These are phyloP conservation scores for Limenitis camilla DNA, from an alignment of 2,888 invertebrate species.

Conservation along the genomic window DNA sequence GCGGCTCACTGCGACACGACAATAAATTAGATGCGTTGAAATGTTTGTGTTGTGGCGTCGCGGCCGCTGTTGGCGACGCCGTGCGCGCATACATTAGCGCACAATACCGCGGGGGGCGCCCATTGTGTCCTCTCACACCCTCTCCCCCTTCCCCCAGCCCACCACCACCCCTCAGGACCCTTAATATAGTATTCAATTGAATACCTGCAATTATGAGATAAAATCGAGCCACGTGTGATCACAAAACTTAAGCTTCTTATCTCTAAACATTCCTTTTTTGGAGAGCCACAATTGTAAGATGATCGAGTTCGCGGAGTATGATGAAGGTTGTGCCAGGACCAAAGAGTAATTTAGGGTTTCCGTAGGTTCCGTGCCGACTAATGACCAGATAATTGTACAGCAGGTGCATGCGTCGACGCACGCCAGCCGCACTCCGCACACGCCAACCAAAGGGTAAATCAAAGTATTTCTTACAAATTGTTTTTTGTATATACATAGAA, in stretches of 20 bases:
- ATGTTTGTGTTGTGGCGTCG: slow-evolving; percentile 67
- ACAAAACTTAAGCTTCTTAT: slow-evolving; percentile 27
- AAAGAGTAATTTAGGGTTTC: slow-evolving; percentile 44
- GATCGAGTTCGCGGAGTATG: slow-evolving; percentile 25
- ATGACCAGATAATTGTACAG: slow-evolving; percentile 60
- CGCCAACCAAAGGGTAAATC: slow-evolving; percentile 37
- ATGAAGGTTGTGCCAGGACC: slow-evolving; percentile 35
- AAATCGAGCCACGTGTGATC: slow-evolving; percentile 48
- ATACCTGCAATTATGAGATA: slow-evolving; percentile 65
- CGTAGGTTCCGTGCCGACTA: slow-evolving; percentile 49
- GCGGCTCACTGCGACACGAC: slow-evolving; percentile 51
- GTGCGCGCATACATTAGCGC: slow-evolving; percentile 65
- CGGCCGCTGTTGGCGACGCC: slow-evolving; percentile 52
- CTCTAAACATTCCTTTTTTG: slow-evolving; percentile 14
- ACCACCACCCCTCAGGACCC: slow-evolving; percentile 33
- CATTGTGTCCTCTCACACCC: slow-evolving; percentile 54
- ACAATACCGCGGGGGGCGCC: slow-evolving; percentile 60
- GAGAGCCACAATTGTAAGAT: slow-evolving; percentile 17
- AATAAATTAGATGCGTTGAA: slow-evolving; percentile 72
- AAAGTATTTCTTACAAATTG: slow-evolving; percentile 2
- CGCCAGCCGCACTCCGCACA: slow-evolving; percentile 63
- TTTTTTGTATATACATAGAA: background rate
- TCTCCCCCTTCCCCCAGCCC: slow-evolving; percentile 34
- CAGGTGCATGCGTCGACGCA: slow-evolving; percentile 55
- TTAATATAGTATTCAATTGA: slow-evolving; percentile 60